Conservation (phyloP, 1,140 invertebrate genomes). For the Goniozus legneri region DNA sequence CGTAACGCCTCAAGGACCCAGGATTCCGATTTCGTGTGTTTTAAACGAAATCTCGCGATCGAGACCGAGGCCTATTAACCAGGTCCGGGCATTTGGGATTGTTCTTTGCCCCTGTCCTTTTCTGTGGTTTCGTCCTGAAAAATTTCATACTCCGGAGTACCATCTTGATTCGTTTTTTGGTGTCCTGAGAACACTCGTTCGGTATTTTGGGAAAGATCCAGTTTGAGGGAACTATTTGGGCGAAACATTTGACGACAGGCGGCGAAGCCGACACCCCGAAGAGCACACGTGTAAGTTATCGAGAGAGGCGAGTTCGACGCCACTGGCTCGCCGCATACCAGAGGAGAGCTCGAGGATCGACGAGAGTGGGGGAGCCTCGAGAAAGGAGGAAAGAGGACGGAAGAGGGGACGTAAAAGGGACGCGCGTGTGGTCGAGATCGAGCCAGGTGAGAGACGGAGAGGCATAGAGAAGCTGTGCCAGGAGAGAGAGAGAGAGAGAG, state of each 20-base stretch:
- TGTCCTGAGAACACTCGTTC: no score
- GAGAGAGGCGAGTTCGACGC: conserved; percentile 16
- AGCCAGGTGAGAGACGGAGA: conserved; percentile 18
- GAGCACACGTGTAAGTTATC: conserved; percentile 22
- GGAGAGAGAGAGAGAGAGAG: conserved; percentile 9
- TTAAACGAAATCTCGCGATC: no score
- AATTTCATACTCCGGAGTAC: no score
- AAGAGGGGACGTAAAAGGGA: background rate
- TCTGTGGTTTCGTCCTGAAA: no score
- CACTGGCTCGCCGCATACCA: conserved; percentile 26
- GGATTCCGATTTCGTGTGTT: no score
- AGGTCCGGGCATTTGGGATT: no score
- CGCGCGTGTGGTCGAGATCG: conserved; percentile 1
- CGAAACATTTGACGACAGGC: background rate
- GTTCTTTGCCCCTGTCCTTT: no score
- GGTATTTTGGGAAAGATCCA: background rate
- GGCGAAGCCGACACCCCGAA: no score
- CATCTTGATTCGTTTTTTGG: no score
- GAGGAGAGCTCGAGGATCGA: conserved; percentile 11
- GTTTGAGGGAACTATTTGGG: background rate
- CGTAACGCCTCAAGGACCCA: no score
- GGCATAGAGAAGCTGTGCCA: conserved; percentile 7
- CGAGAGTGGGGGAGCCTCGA: conserved; percentile 9
- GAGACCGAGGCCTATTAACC: no score
- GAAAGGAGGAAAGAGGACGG: conserved; percentile 11